phyloP scores from a whole-genome alignment of 2,113 vertebrate genomes.

The Scatophagus argus region DNA sequence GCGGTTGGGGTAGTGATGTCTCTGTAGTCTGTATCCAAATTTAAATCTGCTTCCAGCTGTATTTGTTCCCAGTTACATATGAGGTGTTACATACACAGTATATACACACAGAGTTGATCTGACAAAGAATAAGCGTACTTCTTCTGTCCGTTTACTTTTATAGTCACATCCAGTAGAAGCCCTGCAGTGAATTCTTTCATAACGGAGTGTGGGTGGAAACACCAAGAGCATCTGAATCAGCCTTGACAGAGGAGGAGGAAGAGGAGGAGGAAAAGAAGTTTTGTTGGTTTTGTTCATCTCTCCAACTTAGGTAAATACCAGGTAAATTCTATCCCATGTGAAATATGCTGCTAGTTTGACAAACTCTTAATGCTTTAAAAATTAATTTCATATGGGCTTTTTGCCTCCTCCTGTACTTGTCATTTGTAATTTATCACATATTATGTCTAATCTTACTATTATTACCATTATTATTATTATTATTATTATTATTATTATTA shows the following conservation, averaged over 20 bases:
- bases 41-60: conserved; percentile 4
- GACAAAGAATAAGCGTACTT: not conserved
- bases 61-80: conserved; percentile 4
- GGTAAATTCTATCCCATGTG: not conserved
- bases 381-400: too few relatives aligned
- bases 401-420: too few relatives aligned
- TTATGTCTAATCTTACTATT: too few relatives aligned
- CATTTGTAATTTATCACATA: too few relatives aligned
- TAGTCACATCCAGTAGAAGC: conserved; percentile 40
- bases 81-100: conserved; percentile 22
- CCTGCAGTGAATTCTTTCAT: conserved; percentile 56
- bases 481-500: too few relatives aligned
- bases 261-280: conserved; percentile 15
- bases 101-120: not conserved
- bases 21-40: conserved; percentile 11
- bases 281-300: conserved; percentile 19
- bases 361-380: not conserved
- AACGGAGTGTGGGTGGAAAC: conserved; percentile 59
- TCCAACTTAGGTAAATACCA: not conserved
- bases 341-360: not conserved
- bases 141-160: conserved; percentile 10
- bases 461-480: too few relatives aligned
- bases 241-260: conserved; percentile 36
- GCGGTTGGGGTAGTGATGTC: not conserved
- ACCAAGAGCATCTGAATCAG: conserved; percentile 45